Conservation (phyloP, 2,113 vertebrate species). For the Albula glossodonta region DNA sequence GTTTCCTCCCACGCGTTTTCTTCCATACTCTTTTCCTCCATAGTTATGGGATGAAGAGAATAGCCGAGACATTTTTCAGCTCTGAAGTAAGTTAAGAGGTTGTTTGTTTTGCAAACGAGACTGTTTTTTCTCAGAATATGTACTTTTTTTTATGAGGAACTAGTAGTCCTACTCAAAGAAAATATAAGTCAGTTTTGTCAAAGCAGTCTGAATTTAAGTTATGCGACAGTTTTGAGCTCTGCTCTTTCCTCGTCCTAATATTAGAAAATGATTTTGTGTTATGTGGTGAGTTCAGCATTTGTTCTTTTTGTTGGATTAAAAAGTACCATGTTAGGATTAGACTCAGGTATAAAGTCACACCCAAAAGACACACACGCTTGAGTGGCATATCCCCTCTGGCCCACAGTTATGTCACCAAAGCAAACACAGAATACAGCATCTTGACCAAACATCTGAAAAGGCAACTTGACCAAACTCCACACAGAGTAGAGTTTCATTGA, state of each 20-base stretch:
- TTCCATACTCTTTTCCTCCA: conserved; percentile 45
- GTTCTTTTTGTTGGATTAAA: conserved; percentile 13
- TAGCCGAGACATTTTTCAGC: conserved; percentile 2
- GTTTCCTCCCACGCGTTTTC: conserved; percentile 49
- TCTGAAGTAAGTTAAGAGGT: not conserved
- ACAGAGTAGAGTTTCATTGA: not conserved
- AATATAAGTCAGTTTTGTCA: not conserved
- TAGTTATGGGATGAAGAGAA: conserved; percentile 25
- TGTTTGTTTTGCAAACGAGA: not conserved
- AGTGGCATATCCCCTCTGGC: not conserved
- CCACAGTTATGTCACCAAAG: not conserved
- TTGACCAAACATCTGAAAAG: not conserved
- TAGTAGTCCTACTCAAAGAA: not conserved
- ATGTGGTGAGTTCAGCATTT: not conserved
- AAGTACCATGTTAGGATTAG: not conserved
- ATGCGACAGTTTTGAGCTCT: not conserved
- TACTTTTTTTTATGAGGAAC: not conserved
- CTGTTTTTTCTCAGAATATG: not conserved
- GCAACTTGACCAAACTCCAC: not conserved
- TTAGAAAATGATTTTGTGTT: not conserved
- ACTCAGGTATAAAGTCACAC: conserved; percentile 13
- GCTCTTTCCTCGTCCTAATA: not conserved
- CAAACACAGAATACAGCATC: not conserved
- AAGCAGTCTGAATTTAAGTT: not conserved
- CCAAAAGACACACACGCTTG: not conserved